These are phyloP conservation scores for Drosophila picticornis DNA, from an alignment of 2,888 invertebrate species.

Conservation along the genomic window DNA sequence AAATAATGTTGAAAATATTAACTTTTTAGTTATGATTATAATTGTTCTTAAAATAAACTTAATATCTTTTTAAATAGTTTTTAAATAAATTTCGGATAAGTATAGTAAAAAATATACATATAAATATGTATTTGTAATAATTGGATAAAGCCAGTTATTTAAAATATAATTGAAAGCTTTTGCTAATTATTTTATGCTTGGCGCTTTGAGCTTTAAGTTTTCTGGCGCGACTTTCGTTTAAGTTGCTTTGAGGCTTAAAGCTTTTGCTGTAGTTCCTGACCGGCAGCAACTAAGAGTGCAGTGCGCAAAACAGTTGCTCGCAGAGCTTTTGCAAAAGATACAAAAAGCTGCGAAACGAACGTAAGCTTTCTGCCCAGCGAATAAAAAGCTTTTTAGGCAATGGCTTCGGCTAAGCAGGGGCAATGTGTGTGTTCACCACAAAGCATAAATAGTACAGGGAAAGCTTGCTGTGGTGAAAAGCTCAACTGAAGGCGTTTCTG, in stretches of 20 bases:
- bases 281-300: constrained; percentile 13
- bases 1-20: not conserved
- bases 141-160: not conserved
- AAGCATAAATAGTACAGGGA: not conserved
- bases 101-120: not conserved
- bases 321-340: constrained; percentile 5
- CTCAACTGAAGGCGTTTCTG: not conserved
- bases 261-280: constrained; percentile 18
- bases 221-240: not conserved
- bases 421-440: not conserved
- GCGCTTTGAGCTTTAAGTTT: not conserved
- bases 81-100: not conserved
- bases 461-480: constrained; percentile 17
- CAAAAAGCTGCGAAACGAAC: no score
- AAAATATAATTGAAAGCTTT: not conserved
- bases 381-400: not conserved
- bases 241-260: constrained; percentile 1
- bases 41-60: not conserved
- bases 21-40: not conserved
- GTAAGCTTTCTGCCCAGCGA: not conserved
- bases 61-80: not conserved
- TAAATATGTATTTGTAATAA: not conserved
- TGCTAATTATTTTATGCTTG: not conserved
- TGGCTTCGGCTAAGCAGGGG: not conserved
- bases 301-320: not conserved